Evolutionary conservation across 1,140 invertebrate species (phyloP), one percentile per base, ranked within the genome.

Genomic region (Heliothis subflexa): DNA sequence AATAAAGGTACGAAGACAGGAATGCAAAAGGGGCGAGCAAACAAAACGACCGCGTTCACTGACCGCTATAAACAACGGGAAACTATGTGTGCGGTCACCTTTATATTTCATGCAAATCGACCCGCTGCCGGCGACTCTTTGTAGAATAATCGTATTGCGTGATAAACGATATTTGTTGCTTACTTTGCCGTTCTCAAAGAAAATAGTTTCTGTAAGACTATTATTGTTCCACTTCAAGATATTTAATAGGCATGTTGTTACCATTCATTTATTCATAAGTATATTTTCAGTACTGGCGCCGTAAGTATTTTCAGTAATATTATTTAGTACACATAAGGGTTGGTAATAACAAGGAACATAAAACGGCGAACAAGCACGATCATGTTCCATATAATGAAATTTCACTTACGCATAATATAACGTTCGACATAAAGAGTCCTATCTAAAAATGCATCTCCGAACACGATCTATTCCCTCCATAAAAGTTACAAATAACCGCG

Each of bases 81-180:
- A 92, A 94, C 91, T 94, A 91, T 94, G 89, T 88, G 81, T 87
- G 89, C 89, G 91, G 90, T 89, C 89, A 93, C 93, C 93, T 93
- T 94, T 94, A 94, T 94, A 93, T 94, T 92, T 94, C 91, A 94
- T 94, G 93, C 91, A 93, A 94, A 94, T 94, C 89, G 82, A 70
- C 81, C 80, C 61, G 59, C 78, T 79, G 79, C 82, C 80, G 84
- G 78, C 70, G 78, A 91, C 87, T 83, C 86, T 87, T 88, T 88
- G 83, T 85, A 82, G 80, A 71, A 83, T 84, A 87, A 88, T 85
- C 87, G 86, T 84, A 85, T 86, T 79, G 79, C 71, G 79, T 87
- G 85, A 89, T 88, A 89, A 88, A 88, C 76, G 83, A 78, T 81
- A 79, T 72, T 72, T 68, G 49, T 75, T 72, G 62, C 59, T 78